These are phyloP conservation scores for Platalea minor DNA, from an alignment of 2,797 vertebrate genomes.

Conservation along the genomic window DNA sequence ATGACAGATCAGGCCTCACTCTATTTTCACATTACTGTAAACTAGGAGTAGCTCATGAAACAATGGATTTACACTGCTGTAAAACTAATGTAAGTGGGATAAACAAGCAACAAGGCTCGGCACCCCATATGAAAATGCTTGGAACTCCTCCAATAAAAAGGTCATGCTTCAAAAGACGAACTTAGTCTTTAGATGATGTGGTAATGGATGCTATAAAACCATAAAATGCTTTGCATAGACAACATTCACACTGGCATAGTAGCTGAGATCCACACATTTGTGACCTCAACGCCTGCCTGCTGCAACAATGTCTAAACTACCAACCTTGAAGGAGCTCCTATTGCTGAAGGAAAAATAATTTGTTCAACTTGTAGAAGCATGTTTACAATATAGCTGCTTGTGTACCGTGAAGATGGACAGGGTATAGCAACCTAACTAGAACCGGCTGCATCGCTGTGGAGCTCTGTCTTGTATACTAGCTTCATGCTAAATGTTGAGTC, in stretches of 20 bases:
- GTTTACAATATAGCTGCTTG: not conserved
- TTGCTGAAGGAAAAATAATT: not conserved
- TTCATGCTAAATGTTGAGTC: not conserved
- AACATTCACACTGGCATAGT: not conserved
- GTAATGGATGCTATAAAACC: not conserved
- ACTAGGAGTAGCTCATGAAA: not conserved
- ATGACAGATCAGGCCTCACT: not conserved
- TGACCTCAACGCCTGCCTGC: not conserved
- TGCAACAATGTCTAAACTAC: not conserved
- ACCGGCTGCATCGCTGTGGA: rapidly evolving
- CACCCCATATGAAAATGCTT: not conserved
- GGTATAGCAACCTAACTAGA: not conserved
- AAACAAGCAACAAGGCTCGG: not conserved
- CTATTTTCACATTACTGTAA: not conserved
- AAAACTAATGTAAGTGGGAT: not conserved
- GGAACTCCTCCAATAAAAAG: constrained; percentile 41
- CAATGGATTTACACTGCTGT: not conserved
- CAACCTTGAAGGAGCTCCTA: not conserved
- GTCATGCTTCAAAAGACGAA: not conserved
- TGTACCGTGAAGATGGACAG: not conserved
- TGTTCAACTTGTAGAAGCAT: not conserved
- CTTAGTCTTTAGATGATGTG: not conserved
- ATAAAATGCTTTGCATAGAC: not conserved
- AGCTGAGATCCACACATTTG: not conserved
- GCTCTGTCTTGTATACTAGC: not conserved